These are phyloP conservation scores for Clarias batrachus DNA, from an alignment of 2,113 vertebrate genomes.

Conservation along the genomic window DNA sequence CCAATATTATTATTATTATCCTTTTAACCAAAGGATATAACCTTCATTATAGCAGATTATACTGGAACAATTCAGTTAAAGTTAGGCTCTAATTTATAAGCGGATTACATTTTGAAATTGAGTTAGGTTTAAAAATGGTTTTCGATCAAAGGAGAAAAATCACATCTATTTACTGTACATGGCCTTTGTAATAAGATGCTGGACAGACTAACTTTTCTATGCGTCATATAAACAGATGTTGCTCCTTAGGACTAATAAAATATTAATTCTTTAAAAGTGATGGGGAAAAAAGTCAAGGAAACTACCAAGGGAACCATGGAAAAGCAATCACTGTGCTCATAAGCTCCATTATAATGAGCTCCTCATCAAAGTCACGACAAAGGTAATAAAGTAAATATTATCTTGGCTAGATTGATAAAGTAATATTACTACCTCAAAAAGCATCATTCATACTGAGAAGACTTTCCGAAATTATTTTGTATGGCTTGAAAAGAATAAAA, in stretches of 20 bases:
- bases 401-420: background rate
- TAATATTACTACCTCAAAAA: background rate
- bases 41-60: background rate
- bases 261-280: background rate
- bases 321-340: background rate
- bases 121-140: background rate
- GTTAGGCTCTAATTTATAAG: background rate
- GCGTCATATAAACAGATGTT: background rate
- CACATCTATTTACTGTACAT: background rate
- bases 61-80: background rate
- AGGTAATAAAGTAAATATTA: background rate
- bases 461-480: background rate
- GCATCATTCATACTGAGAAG: background rate
- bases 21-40: background rate
- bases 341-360: background rate
- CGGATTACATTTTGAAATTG: background rate
- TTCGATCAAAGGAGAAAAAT: background rate
- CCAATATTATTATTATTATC: background rate
- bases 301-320: background rate
- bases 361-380: background rate
- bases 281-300: background rate
- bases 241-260: constrained; percentile 15
- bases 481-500: background rate
- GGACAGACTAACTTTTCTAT: background rate
- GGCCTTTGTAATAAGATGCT: background rate